A percentile compares a stretch with the other conserved stretches of the same genome.
Conservation (phyloP, 2,113 vertebrate species). For the Melanotaenia duboulayi region DNA sequence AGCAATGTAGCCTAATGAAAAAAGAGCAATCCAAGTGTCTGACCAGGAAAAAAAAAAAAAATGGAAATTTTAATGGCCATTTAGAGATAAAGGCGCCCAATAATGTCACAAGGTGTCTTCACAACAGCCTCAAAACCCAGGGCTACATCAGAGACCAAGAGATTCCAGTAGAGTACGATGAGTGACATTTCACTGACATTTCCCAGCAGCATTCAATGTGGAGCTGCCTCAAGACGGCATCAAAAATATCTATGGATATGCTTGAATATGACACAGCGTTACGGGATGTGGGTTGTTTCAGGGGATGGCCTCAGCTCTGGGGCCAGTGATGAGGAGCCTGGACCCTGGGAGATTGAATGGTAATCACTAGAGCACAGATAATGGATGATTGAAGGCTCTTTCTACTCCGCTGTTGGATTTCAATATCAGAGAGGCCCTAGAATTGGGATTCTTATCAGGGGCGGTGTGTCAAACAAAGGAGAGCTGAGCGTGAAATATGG, state of each 20-base stretch:
- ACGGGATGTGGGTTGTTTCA: constrained; percentile 76
- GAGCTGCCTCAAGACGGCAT: constrained; percentile 63
- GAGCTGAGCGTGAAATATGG: constrained; percentile 81
- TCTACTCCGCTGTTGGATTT: constrained; percentile 82
- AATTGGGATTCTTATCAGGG: constrained; percentile 86
- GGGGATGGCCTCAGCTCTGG: constrained; percentile 70
- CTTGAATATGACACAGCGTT: constrained; percentile 69
- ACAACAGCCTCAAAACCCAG: constrained; percentile 50
- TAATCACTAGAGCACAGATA: constrained; percentile 85
- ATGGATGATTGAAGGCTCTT: constrained; percentile 85
- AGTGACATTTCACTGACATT: constrained; percentile 88
- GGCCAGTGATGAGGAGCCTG: constrained; percentile 75
- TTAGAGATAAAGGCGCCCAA: constrained; percentile 66
- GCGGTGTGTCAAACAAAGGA: constrained; percentile 82
- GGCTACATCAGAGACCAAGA: constrained; percentile 67
- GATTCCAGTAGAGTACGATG: constrained; percentile 70
- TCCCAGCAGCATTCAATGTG: constrained; percentile 75
- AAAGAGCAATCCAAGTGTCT: constrained; percentile 35
- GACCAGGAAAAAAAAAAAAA: constrained; percentile 46
- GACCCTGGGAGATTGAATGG: constrained; percentile 81
- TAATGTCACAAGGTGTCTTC: constrained; percentile 70
- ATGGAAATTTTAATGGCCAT: constrained; percentile 57
- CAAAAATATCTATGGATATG: constrained; percentile 82
- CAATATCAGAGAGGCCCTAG: constrained; percentile 85
- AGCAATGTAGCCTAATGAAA: constrained; percentile 34